These are phyloP conservation scores for Melanostoma scalare DNA, from an alignment of 2,888 invertebrate species.

Conservation along the genomic window DNA sequence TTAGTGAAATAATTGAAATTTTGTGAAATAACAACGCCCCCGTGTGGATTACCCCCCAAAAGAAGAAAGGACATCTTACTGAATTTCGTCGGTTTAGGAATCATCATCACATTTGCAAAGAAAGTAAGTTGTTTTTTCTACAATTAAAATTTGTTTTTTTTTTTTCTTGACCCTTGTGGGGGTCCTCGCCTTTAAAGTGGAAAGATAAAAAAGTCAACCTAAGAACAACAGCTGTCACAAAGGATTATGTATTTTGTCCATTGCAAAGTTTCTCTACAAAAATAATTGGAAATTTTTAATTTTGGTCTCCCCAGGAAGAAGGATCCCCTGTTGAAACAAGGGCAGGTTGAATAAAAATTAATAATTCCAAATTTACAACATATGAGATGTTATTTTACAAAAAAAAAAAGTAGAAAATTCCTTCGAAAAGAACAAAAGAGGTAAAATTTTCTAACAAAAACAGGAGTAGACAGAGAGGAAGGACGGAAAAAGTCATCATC, in stretches of 20 bases:
- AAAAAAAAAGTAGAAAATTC: neutral
- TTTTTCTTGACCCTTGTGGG: neutral
- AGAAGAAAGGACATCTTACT: slow-evolving; percentile 29
- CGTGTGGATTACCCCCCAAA: slow-evolving; percentile 57
- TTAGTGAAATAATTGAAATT: slow-evolving; percentile 24
- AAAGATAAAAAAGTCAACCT: neutral
- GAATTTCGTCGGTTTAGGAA: slow-evolving; percentile 4
- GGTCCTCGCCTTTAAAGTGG: neutral
- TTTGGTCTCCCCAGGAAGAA: neutral
- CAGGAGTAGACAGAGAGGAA: slow-evolving; percentile 31
- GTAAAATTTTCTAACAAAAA: slow-evolving; percentile 39
- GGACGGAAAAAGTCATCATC: slow-evolving; percentile 10
- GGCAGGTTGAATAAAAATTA: too few species aligned
- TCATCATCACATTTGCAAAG: slow-evolving; percentile 20
- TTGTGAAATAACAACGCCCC: slow-evolving; percentile 2
- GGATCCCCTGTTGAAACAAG: too few species aligned
- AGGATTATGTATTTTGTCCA: slow-evolving; percentile 9
- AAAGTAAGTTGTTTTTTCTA: slow-evolving; percentile 36
- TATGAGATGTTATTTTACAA: too few species aligned
- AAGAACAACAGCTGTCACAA: slow-evolving; percentile 50
- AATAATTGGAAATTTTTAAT: slow-evolving; percentile 5
- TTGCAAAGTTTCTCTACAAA: neutral
- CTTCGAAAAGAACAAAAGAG: slow-evolving; percentile 30
- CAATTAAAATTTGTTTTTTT: neutral
- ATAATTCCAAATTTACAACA: too few species aligned